Conservation (phyloP, 1,140 invertebrate genomes). For the Drosophila prosaltans region DNA sequence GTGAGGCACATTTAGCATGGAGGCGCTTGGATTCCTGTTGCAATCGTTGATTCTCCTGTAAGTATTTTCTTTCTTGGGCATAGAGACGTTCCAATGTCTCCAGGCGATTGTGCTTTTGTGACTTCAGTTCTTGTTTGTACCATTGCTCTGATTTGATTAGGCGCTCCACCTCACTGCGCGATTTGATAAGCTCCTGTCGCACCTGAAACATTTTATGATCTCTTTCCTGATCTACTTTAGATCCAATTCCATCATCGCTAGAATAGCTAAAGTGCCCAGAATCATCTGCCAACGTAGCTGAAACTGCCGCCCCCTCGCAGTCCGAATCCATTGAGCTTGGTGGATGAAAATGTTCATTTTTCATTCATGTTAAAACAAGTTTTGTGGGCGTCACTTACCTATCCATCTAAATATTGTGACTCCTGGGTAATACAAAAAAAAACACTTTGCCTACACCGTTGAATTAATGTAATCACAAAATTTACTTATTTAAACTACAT, state of each 20-base stretch:
- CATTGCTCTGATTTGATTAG: slow-evolving; percentile 76
- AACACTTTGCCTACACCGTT: background rate
- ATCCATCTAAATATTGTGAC: background rate
- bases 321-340: slow-evolving; percentile 49
- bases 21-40: slow-evolving; percentile 67
- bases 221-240: background rate
- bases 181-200: slow-evolving; percentile 61
- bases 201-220: slow-evolving; percentile 53
- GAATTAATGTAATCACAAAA: background rate
- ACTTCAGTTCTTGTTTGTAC: slow-evolving; percentile 75
- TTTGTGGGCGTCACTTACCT: slow-evolving; percentile 33
- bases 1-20: slow-evolving; percentile 49
- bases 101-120: slow-evolving; percentile 67
- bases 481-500: slow-evolving; percentile 44
- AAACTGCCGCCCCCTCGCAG: slow-evolving; percentile 21
- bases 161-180: slow-evolving; percentile 72
- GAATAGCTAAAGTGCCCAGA: slow-evolving; percentile 63
- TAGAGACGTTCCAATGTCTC: slow-evolving; percentile 74
- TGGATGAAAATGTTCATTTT: slow-evolving; percentile 22
- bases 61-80: slow-evolving; percentile 73
- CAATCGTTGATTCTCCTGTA: slow-evolving; percentile 73
- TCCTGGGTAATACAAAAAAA: background rate
- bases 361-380: slow-evolving; percentile 12
- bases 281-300: slow-evolving; percentile 51
- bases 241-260: slow-evolving; percentile 42